Evolutionary conservation across 1,140 invertebrate genomes (phyloP), one percentile per base, ranked within the genome.

Genomic region (Neodiprion fabricii): DNA sequence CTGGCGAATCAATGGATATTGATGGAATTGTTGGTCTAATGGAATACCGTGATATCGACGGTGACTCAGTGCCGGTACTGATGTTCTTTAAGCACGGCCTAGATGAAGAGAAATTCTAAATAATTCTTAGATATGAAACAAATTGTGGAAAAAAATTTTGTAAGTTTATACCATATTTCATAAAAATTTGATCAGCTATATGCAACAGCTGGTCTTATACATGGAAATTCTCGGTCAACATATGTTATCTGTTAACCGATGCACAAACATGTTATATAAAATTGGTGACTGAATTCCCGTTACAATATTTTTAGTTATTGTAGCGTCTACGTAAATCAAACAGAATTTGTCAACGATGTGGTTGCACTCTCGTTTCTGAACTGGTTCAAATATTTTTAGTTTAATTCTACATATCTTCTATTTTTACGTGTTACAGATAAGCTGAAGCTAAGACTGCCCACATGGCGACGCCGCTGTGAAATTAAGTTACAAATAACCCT

Each of bases 11-110:
- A 1, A 97, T 97, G 94, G 96, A 98, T 80, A 92, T 94, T 76
- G 97, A 98, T 78, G 97, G 96, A 75, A 94, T 97, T 92, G 94
- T 99, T n/a, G 96, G 93, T 69, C 90, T 99, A 75, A 91, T 96
- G 85, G 97, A 98, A 88, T 99, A 98, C 84, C 94, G 97, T 84
- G 96, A 98, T 49, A 94, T 96, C 71, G 91, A 96, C 79, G 95
- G 94, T 65, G 89, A 92, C 0, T 94, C 93, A 79, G 91, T 93
- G 14, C 97, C 97, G 65, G 92, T 97, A 73, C 89, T 99, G 81
- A 96, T 97, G 93, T 97, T 98, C 87, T 97, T 98, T 89, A 99
- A 98, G 89, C 96, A 98, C 85, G 97, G 96, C 75, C 91, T 99
- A 69, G 92, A 94, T 72, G 97, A 98, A 89, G 97, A 99, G 90